Evolutionary conservation across 1,140 invertebrate genomes (phyloP), one percentile per base, ranked within the genome.

Genomic region (Micrasema longulum): DNA sequence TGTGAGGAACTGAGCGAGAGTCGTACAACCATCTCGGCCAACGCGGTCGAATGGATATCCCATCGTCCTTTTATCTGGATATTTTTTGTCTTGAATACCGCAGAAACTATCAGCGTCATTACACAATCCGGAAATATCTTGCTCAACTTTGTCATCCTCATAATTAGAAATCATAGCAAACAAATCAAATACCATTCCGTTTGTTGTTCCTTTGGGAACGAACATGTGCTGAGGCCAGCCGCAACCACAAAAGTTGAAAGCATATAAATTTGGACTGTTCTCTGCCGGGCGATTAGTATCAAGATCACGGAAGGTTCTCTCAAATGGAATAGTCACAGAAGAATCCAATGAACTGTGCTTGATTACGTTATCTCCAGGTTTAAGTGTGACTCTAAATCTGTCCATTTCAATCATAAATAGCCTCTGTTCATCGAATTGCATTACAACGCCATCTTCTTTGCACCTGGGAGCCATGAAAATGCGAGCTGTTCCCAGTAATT

Each of bases 171-270:
- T 85, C 92, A 95, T 95, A 35, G 90, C 89, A 79, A 95, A 95
- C 1, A 95, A 79, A 62, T 92, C 87, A 78, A 90, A 90, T 0
- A 83, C 80, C 78, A 89, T 90, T 14, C 93, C 94, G 57, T 87
- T 85, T 2, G 84, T 78, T 1, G 81, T 89, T 20, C 94, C 94
- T 79, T 90, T 91, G 0, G 93, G 91, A 18, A 94, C 78, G 1
- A 96, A 84, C 89, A 95, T 89, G 78, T 96, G 92, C 53, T 94
- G 89, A 1, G 94, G 94, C 93, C 93, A 95, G 57, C 94, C 94
- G 79, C 93, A 95, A 31, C 93, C 93, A 80, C 94, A 95, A 85
- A 92, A 93, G 79, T 92, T 91, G 81, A 90, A 92, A 75, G 88
- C 84, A 0, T 87, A 85, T 26, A 88, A 84, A 5, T 79, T 78